phyloP scores from a whole-genome alignment of 2,113 vertebrate genomes.

The Apistogramma diplotaenia region DNA sequence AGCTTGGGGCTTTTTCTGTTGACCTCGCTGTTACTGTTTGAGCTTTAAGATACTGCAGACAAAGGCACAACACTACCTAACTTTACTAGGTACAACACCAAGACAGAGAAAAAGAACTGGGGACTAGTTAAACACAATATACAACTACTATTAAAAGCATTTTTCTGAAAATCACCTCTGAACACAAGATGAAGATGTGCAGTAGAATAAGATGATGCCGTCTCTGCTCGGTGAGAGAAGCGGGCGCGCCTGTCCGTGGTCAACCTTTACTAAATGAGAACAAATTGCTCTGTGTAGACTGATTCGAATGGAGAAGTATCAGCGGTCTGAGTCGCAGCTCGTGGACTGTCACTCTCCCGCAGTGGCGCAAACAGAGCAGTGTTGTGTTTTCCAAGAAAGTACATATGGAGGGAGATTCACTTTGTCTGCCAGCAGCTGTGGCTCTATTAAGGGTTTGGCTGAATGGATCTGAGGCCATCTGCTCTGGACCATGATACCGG shows the following conservation, averaged over 20 bases:
- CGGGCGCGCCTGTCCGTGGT: neutral
- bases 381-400: conserved; percentile 54
- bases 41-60: neutral
- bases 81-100: neutral
- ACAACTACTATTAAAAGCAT: neutral
- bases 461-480: conserved; percentile 66
- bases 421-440: conserved; percentile 76
- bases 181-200: neutral
- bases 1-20: neutral
- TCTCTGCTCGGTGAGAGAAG: neutral
- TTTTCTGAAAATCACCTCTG: neutral
- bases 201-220: neutral
- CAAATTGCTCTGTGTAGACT: conserved; percentile 26
- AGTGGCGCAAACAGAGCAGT: conserved; percentile 36
- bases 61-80: too few relatives aligned
- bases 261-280: conserved; percentile 18
- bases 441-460: conserved; percentile 74
- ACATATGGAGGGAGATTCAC: conserved; percentile 77
- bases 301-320: neutral
- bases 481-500: conserved; percentile 65
- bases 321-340: conserved; percentile 28
- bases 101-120: neutral
- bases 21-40: neutral
- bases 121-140: neutral
- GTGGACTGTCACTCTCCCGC: conserved; percentile 34